Evolutionary conservation across 2,113 vertebrate species (phyloP), one percentile per base, ranked within the genome.

Genomic region (Zonotrichia leucophrys): DNA sequence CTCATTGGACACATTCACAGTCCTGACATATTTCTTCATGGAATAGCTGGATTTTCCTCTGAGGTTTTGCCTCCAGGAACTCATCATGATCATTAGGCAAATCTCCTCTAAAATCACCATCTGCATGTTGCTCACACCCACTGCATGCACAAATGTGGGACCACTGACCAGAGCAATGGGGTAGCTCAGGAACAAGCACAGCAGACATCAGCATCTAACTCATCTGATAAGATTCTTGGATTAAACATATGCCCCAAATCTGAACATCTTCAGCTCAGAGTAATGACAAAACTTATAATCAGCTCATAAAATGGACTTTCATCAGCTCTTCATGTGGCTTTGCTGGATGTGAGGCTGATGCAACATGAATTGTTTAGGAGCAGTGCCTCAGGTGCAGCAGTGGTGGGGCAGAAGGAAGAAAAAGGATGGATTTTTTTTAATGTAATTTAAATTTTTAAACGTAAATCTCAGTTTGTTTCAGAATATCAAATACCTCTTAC

Each of bases 281-380:
- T 44, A 82, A 74, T 15, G 85, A 56, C 64, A 89, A 77, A 80
- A 30, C n/a, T 55, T 77, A 62, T 12, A 77, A 88, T 55, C 64
- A 83, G 72, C 59, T 91, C 84, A 67, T 80, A 74, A 94, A 85
- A 9, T 80, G 39, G 46, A 37, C 35, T 83, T 96, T 41, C 42
- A 77, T 63, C 84, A 69, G 58, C 28, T 80, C 28, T 62, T 86
- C 20, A 20, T 35, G 31, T 35, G 79, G 62, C 13, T 93, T 79
- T 73, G 41, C 70, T 79, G 72, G 28, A 42, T 49, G 59, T 46
- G 63, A 90, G 33, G 33, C 49, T 66, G 66, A 52, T 35, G 69
- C 10, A 66, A 55, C 56, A 30, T 5, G 47, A 21, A 3, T 22
- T 10, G 22, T 15, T 85, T 18, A 42, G 68, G 33, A 69, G 50